A percentile compares a stretch with the other conserved stretches of the same genome.
These are phyloP conservation scores for Hydrochoerus hydrochaeris DNA, from an alignment of 2,113 vertebrate genomes.

Conservation along the genomic window DNA sequence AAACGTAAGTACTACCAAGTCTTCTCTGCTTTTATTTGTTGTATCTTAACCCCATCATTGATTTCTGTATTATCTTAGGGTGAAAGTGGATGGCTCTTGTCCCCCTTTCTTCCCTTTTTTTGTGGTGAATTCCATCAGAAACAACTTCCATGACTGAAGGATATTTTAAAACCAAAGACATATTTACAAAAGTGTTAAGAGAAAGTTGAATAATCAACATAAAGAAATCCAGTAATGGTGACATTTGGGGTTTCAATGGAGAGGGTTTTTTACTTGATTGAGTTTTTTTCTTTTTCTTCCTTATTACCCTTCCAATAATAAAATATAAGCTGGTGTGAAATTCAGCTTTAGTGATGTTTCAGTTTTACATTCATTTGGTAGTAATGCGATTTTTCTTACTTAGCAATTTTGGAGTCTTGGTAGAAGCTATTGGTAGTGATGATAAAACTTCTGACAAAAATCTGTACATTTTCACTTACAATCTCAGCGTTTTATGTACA, in stretches of 20 bases:
- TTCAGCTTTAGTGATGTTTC: background rate
- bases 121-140: background rate
- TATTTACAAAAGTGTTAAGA: background rate
- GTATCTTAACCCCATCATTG: background rate
- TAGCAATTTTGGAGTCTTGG: background rate
- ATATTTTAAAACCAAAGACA: slow-evolving; percentile 7
- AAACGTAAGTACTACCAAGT: slow-evolving; percentile 32
- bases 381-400: background rate
- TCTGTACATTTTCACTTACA: background rate
- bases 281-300: background rate
- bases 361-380: background rate
- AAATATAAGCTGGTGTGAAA: background rate
- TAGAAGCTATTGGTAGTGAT: background rate
- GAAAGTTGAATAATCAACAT: background rate
- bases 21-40: background rate
- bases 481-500: background rate
- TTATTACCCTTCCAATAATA: background rate
- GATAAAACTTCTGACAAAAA: background rate
- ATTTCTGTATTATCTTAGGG: background rate
- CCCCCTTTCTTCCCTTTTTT: background rate
- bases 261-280: slow-evolving; percentile 1
- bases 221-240: background rate
- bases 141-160: background rate
- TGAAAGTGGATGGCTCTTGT: background rate
- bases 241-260: background rate